Conservation (phyloP, 2,113 vertebrate genomes). For the Canis aureus region DNA sequence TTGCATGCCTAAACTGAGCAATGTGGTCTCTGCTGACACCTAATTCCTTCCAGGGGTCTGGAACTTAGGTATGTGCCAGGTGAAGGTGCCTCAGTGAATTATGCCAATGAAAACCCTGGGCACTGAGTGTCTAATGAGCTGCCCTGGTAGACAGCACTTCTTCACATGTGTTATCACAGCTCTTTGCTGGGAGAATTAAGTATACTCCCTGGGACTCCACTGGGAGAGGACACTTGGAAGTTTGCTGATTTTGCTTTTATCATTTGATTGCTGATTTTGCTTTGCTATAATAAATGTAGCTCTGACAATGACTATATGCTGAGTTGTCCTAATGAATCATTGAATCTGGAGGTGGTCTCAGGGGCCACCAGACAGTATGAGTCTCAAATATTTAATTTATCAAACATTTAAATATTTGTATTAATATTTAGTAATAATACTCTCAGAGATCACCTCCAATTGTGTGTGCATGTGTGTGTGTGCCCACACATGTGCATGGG, state of each 20-base stretch:
- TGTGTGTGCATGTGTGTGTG: background rate
- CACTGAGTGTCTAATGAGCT: background rate
- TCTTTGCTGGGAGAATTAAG: no score
- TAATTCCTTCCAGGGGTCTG: background rate
- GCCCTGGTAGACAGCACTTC: background rate
- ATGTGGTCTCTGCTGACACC: background rate
- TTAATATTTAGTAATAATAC: background rate
- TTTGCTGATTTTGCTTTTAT: background rate
- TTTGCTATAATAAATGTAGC: background rate
- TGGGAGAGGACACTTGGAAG: background rate
- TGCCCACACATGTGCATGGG: background rate
- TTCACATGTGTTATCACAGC: background rate
- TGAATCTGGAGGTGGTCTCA: background rate
- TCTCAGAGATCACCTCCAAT: background rate
- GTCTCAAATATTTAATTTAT: background rate
- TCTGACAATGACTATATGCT: background rate
- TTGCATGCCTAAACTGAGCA: no score
- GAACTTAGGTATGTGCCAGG: background rate
- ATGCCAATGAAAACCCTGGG: no score
- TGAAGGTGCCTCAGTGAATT: background rate
- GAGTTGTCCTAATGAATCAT: background rate
- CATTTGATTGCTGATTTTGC: background rate
- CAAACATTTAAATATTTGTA: no score
- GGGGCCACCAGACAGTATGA: background rate
- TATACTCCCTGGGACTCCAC: background rate